Base-by-base conservation (phyloP, 2,113 vertebrate species). In the Speoplatyrhinus poulsoni region DNA sequence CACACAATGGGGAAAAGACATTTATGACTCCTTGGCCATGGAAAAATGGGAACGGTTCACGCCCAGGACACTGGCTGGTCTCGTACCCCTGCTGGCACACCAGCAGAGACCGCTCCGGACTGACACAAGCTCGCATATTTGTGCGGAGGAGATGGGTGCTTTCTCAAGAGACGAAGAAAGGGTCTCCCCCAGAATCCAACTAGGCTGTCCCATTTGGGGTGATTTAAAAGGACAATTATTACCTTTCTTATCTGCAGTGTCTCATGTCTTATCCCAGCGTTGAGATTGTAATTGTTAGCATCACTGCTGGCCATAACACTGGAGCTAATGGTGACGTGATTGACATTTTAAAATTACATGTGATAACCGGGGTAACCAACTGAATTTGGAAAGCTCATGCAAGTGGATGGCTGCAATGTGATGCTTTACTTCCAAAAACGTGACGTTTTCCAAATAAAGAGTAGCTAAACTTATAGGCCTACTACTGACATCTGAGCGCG, bases 1-100 rank as follows among this genome's bases (percentile, higher is more conserved):
- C 90, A 92, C 91, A 93, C 92, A 93, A 93, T 91, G 75, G 91
- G 84, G 91, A 91, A 89, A 89, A 88, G 89, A 90, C 90, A 87
- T 94, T 94, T 93, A 93, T 93, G 92, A 91, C 90, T 91, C 80
- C 62, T 82, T 47, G 49, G 82, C 65, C 73, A 69, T 36, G 46
- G 73, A 79, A 81, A 82, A 90, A 87, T 55, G 84, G 88, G 71
- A 81, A 66, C 81, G 76, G 76, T 85, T 90, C 85, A 85, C 72
- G 49, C 70, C 80, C 73, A 36, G 81, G 89, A 84, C 77, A 67
- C 83, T 75, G 60, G 12, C 17, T 63, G 73, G 48, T 75, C 60
- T 69, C 48, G 57, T 82, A 53, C 84, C 84, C 83, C 73, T 76
- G 70, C 82, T 75, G 82, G 71, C 86, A 70, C 77, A 63, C 65